A percentile compares a stretch with the other conserved stretches of the same genome.
phyloP scores from a whole-genome alignment of 2,797 vertebrate genomes.

The Peromyscus eremicus region DNA sequence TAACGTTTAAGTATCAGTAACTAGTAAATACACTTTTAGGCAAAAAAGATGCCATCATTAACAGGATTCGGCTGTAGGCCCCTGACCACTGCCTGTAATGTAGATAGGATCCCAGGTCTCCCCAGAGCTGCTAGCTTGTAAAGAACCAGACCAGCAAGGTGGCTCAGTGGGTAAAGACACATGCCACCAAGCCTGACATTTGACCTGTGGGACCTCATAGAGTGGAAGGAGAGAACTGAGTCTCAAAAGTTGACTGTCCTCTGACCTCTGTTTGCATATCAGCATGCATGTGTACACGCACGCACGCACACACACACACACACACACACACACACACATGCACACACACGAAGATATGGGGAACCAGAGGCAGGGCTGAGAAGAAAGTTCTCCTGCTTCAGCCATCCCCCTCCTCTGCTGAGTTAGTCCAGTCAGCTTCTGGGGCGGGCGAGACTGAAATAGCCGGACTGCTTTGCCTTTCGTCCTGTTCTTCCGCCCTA shows the following conservation, averaged over 20 bases:
- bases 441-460: background rate
- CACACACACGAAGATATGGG: background rate
- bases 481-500: background rate
- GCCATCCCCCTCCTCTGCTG: background rate
- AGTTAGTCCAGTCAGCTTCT: fast-evolving
- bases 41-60: background rate
- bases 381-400: background rate
- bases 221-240: background rate
- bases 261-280: background rate
- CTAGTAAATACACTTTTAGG: background rate
- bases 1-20: slow-evolving; percentile 34
- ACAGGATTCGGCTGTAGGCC: background rate
- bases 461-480: fast-evolving
- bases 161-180: background rate
- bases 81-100: background rate
- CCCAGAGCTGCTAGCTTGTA: background rate
- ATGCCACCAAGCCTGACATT: background rate
- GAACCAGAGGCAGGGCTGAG: background rate
- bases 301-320: no score
- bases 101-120: background rate
- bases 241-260: background rate
- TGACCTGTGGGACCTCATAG: no score
- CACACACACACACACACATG: no score
- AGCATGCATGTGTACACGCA: no score
- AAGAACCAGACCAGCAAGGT: background rate